Evolutionary conservation across 1,140 invertebrate species (phyloP).

Genomic region (Asobara japonica): DNA sequence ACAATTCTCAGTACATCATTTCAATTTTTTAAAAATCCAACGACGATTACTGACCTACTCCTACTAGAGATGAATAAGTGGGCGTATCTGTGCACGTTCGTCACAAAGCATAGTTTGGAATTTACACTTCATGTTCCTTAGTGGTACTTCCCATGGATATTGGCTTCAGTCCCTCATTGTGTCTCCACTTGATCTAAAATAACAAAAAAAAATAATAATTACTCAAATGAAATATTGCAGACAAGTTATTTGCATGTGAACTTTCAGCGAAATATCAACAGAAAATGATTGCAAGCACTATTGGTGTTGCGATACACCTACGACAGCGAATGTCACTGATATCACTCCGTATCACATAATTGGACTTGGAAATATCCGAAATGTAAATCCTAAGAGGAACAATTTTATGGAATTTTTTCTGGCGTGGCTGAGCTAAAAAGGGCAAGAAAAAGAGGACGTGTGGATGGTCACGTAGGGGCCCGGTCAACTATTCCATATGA

Average conservation of each 20-base stretch:
- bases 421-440: not conserved
- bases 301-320: not conserved
- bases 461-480: not conserved
- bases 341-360: not conserved
- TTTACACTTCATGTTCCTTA: not conserved
- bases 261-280: no score
- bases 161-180: not conserved
- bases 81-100: not conserved
- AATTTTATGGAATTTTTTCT: not conserved
- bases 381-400: no score
- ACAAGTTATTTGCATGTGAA: no score
- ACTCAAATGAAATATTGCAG: not conserved
- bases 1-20: no score
- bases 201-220: not conserved
- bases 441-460: not conserved
- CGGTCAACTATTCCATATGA: not conserved
- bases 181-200: constrained; percentile 2
- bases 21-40: no score
- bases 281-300: not conserved
- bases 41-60: not conserved
- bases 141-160: not conserved
- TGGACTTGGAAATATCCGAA: not conserved
- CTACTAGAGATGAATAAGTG: not conserved
- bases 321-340: not conserved
- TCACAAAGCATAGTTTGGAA: not conserved